phyloP scores from a whole-genome alignment of 2,113 vertebrate species.

The Daphoenositta chrysoptera region DNA sequence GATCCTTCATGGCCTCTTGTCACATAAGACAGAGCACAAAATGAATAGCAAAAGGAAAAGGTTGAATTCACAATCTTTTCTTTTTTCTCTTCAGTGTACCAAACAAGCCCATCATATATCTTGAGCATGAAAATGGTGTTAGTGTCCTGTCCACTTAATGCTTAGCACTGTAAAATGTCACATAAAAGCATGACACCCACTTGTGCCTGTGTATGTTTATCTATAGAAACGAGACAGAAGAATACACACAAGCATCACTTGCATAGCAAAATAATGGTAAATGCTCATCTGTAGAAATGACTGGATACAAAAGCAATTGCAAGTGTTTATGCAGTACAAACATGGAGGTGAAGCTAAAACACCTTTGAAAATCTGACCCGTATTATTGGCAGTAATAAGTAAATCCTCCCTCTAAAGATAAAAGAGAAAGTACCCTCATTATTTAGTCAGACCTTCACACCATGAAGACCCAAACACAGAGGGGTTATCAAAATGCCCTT shows the following conservation, averaged over 20 bases:
- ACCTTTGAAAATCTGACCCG: constrained; percentile 54
- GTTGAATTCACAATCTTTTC: neutral
- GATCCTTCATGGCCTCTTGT: neutral
- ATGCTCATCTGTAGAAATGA: constrained; percentile 11
- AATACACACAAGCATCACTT: neutral
- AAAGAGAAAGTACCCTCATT: constrained; percentile 59
- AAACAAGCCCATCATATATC: neutral
- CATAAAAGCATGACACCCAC: neutral
- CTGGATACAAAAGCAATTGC: constrained; percentile 33
- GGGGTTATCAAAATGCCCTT: constrained; percentile 52
- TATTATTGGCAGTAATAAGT: constrained; percentile 47
- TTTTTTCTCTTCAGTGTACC: neutral
- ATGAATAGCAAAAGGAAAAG: neutral
- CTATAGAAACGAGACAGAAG: neutral
- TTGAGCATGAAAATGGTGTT: neutral
- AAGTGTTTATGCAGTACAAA: constrained; percentile 47
- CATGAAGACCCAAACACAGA: constrained; percentile 39
- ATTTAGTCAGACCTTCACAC: constrained; percentile 39
- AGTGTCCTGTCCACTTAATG: neutral
- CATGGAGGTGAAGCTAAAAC: constrained; percentile 44
- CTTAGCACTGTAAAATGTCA: neutral
- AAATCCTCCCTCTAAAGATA: constrained; percentile 55
- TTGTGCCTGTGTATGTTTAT: neutral
- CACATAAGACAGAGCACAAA: neutral
- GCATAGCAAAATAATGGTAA: constrained; percentile 19